A percentile compares a stretch with the other conserved stretches of the same genome.
Conservation (phyloP, 2,113 vertebrate species). For the Pseudolaguvia tuberculata region DNA sequence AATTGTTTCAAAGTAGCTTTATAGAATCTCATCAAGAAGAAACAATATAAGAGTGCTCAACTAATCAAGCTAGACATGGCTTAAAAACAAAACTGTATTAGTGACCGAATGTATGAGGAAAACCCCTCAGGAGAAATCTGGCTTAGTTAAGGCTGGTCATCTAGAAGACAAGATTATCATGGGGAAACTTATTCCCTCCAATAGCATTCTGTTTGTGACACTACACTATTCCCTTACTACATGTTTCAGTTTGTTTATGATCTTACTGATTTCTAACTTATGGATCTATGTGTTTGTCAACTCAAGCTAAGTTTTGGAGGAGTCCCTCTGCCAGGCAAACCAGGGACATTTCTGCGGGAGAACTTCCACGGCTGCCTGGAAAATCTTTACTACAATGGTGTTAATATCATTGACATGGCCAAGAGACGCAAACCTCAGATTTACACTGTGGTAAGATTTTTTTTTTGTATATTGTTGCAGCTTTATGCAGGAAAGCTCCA, state of each 20-base stretch:
- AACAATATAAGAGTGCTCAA: no score
- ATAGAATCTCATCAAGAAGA: no score
- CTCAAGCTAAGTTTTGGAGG: slow-evolving; percentile 85
- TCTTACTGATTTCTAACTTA: background rate
- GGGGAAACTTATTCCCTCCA: no score
- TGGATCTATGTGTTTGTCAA: slow-evolving; percentile 54
- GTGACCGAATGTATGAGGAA: no score
- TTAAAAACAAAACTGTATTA: no score
- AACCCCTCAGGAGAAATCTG: no score
- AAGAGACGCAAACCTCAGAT: slow-evolving; percentile 87
- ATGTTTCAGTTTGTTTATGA: background rate
- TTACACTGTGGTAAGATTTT: slow-evolving; percentile 75
- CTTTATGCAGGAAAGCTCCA: background rate
- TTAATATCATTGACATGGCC: slow-evolving; percentile 82
- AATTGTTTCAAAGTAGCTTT: no score
- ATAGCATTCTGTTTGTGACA: no score
- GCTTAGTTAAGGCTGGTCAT: no score
- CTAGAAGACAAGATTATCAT: no score
- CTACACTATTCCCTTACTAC: background rate
- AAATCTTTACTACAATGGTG: slow-evolving; percentile 84
- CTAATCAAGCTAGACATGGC: no score
- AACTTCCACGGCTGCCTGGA: slow-evolving; percentile 85
- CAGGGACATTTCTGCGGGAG: slow-evolving; percentile 83
- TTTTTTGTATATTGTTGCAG: background rate
- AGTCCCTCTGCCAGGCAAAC: slow-evolving; percentile 84